Conservation (phyloP, 2,113 vertebrate species). For the Thunnus maccoyii region DNA sequence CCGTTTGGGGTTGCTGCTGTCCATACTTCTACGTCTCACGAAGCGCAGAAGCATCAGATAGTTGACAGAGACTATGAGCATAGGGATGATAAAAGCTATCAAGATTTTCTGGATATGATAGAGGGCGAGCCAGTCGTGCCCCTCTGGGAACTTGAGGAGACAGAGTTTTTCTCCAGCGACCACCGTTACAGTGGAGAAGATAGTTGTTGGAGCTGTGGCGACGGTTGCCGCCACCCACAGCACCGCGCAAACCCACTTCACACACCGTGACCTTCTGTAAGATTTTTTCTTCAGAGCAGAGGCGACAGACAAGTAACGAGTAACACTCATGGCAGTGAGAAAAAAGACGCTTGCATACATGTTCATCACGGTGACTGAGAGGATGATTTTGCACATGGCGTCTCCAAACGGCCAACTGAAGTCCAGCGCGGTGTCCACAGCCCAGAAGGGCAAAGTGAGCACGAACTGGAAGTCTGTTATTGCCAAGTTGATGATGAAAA, state of each 20-base stretch:
- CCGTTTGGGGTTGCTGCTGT: conserved; percentile 69
- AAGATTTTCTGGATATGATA: conserved; percentile 85
- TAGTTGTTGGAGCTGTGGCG: conserved; percentile 80
- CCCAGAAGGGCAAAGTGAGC: conserved; percentile 86
- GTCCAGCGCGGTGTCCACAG: conserved; percentile 84
- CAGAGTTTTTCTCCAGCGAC: conserved; percentile 83
- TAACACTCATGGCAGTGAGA: conserved; percentile 86
- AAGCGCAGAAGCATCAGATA: conserved; percentile 84
- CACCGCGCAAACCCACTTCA: conserved; percentile 79
- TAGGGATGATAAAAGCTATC: conserved; percentile 82
- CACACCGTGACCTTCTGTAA: conserved; percentile 62
- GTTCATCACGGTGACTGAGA: conserved; percentile 86
- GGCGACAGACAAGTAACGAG: conserved; percentile 81
- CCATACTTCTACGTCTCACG: conserved; percentile 77
- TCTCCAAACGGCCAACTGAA: conserved; percentile 87
- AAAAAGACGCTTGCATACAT: conserved; percentile 87
- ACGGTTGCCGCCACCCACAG: conserved; percentile 79
- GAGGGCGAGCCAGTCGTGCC: conserved; percentile 82
- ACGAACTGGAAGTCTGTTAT: conserved; percentile 87
- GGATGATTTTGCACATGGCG: conserved; percentile 85
- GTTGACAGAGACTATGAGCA: conserved; percentile 79
- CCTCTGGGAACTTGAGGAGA: conserved; percentile 82
- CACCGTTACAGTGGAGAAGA: conserved; percentile 80
- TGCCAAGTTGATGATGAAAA: conserved; percentile 85
- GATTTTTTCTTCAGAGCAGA: conserved; percentile 74